Evolutionary conservation across 2,888 invertebrate species (phyloP).

Genomic region (Tridacna crocea): DNA sequence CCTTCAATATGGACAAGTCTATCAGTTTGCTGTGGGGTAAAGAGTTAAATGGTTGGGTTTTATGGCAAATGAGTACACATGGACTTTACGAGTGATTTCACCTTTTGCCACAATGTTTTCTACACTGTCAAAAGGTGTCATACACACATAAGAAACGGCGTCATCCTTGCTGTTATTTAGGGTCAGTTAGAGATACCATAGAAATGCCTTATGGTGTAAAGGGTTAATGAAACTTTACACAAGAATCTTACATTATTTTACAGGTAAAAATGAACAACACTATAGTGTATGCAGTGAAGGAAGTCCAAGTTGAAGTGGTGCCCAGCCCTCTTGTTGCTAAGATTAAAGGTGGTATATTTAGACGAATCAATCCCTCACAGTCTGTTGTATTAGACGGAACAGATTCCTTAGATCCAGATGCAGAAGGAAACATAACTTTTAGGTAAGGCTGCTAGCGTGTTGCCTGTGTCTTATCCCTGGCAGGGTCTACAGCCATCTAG

Average conservation of each 20-base stretch:
- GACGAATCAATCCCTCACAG: slow-evolving; percentile 60
- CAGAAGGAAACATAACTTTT: slow-evolving; percentile 45
- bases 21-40: no score
- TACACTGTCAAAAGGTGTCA: no score
- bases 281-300: slow-evolving; percentile 70
- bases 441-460: slow-evolving; percentile 55
- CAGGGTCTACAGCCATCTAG: background rate
- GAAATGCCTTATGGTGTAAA: no score
- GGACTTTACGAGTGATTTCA: background rate
- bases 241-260: background rate
- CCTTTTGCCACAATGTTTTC: no score
- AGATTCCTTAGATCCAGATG: slow-evolving; percentile 72
- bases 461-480: background rate
- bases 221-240: background rate
- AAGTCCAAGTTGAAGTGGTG: slow-evolving; percentile 64
- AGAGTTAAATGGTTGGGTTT: no score
- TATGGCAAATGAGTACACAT: background rate
- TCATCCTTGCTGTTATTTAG: no score
- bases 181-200: no score
- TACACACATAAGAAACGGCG: no score
- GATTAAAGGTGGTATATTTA: slow-evolving; percentile 76
- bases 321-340: slow-evolving; percentile 67
- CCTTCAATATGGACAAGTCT: no score
- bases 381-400: slow-evolving; percentile 72
- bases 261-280: slow-evolving; percentile 77